Conservation (phyloP, 2,888 invertebrate species). For the Spilarctia lutea region DNA sequence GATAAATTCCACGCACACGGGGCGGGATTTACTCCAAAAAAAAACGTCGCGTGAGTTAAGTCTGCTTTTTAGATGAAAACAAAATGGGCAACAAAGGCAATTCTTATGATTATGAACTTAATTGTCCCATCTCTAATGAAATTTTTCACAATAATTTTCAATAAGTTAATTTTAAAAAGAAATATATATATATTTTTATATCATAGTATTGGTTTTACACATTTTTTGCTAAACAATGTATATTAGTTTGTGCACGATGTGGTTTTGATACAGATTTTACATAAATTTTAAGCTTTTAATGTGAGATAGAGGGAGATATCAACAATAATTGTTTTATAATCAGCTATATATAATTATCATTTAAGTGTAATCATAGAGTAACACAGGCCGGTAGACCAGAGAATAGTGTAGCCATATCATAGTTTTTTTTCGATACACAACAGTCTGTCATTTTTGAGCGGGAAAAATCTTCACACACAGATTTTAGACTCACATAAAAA, state of each 20-base stretch:
- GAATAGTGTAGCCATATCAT: too few species aligned
- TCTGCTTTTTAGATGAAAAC: too few species aligned
- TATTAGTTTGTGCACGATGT: slow-evolving; percentile 56
- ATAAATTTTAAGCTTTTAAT: slow-evolving; percentile 54
- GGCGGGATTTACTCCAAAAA: too few species aligned
- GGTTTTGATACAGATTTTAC: slow-evolving; percentile 62
- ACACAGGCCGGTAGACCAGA: too few species aligned
- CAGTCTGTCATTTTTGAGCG: too few species aligned
- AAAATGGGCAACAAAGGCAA: too few species aligned
- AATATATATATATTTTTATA: slow-evolving; percentile 76
- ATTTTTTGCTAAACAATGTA: slow-evolving; percentile 70
- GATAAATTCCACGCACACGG: too few species aligned
- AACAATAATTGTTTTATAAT: slow-evolving; percentile 44
- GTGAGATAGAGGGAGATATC: slow-evolving; percentile 37
- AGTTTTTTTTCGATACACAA: too few species aligned
- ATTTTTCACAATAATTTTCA: slow-evolving; percentile 33
- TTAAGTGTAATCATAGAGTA: slow-evolving; percentile 12
- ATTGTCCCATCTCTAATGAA: slow-evolving; percentile 24
- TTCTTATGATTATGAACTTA: too few species aligned
- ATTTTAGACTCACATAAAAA: too few species aligned
- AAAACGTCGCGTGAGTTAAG: too few species aligned
- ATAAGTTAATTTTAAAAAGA: slow-evolving; percentile 58
- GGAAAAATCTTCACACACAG: too few species aligned
- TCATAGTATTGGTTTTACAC: slow-evolving; percentile 69
- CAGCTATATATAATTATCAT: slow-evolving; percentile 45